Evolutionary conservation across 2,888 invertebrate genomes (phyloP), one percentile per base, ranked within the genome.

Genomic region (Ditula angustiorana): DNA sequence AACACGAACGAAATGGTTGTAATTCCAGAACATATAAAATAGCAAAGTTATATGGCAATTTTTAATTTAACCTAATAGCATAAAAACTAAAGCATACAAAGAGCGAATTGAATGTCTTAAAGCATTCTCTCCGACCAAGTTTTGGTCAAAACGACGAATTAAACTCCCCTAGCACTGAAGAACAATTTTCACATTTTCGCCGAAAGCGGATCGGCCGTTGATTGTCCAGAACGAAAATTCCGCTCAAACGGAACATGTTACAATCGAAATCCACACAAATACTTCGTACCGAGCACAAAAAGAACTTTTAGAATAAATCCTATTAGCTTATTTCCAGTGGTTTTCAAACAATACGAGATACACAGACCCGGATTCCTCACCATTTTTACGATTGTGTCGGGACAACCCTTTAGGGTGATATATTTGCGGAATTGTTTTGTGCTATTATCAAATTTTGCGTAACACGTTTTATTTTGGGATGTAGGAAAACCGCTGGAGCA

Each of bases 371-470:
- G 41, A 58, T 57, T 28, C 30, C 50, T 44, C 55, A 16, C 13
- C 33, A 53, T 61, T 52, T 57, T 63, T 33, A 30, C 30, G 33
- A 23, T 16, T 55, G 11, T 50, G 55, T 41, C 30, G 26, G 16
- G 13, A 41, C 24, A 46, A 61, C 33, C 58, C 63, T 58, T 64
- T 53, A 21, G 24, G 46, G 19, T 53, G 44, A 28, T 44, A 52
- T 23, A 50, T 63, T 58, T 44, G 30, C 26, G 24, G 44, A 7
- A 41, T 57, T 57, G 63, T 10, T 55, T 61, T 55, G n/a, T 50
- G n/a, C 23, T 57, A 57, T 63, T 58, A 58, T 63, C 52, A 50
- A 57, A 58, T 63, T 52, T 50, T 30, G 44, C 44, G 44, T 63
- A 58, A 52, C 19, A 37, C 10, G 13, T 50, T 57, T 57, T 58